phyloP scores from a whole-genome alignment of 2,888 invertebrate species.

The Dioctria linearis region DNA sequence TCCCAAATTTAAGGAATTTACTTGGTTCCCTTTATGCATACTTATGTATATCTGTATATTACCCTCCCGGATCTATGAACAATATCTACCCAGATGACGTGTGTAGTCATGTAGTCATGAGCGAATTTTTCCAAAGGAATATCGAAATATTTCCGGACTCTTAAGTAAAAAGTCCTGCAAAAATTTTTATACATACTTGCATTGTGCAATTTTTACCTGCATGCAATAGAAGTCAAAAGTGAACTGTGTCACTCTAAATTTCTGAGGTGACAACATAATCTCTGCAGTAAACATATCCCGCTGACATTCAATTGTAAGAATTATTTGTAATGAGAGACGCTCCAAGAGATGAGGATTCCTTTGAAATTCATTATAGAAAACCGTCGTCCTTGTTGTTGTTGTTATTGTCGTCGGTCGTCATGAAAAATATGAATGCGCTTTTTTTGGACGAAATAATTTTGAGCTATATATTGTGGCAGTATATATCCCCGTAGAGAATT shows the following conservation, averaged over 20 bases:
- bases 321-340: constrained; percentile 19
- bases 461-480: neutral
- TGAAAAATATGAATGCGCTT: constrained; percentile 13
- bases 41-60: too few relatives aligned
- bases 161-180: neutral
- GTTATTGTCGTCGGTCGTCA: too few relatives aligned
- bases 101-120: neutral
- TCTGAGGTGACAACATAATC: constrained; percentile 27
- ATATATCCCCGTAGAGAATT: neutral
- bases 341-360: neutral
- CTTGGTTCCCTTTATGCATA: neutral
- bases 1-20: constrained; percentile 13
- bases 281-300: constrained; percentile 11
- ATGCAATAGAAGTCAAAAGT: constrained; percentile 18
- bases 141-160: neutral
- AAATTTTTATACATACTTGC: neutral
- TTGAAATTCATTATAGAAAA: neutral
- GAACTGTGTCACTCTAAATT: constrained; percentile 4
- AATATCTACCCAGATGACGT: too few relatives aligned
- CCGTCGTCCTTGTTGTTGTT: too few relatives aligned
- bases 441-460: neutral
- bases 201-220: constrained; percentile 22
- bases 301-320: constrained; percentile 14
- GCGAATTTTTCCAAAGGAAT: neutral
- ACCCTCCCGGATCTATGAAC: neutral